Evolutionary conservation across 2,113 vertebrate genomes (phyloP), one percentile per base, ranked within the genome.

Genomic region (Cavia porcellus): DNA sequence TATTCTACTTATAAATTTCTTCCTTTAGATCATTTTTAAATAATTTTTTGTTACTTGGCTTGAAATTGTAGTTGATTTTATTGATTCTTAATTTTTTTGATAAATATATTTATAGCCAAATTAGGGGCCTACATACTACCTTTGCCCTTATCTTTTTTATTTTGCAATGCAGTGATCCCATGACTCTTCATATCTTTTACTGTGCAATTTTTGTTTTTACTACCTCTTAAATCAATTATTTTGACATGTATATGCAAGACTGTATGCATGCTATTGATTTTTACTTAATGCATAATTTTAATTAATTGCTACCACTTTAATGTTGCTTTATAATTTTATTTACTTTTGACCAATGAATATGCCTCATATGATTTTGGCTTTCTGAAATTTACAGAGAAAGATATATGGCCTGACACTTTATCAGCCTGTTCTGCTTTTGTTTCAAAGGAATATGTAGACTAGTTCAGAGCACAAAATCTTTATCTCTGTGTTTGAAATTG

Each of bases 21-120:
- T 38, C 75, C 20, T 38, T 62, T 32, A 50, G 17, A 28, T 52
- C 81, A 3, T 22, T 93, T 92, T 74, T n/a, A 9, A 64, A 75
- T 15, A n/a, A n/a, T 8, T 47, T 90, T 81, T 66, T 66, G 28
- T 66, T 30, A 19, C 11, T 82, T n/a, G 57, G 4, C 7, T 66
- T 77, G 66, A 88, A 88, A 64, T 47, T 88, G 50, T 91, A 91
- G 45, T 74, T 92, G 45, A 55, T 83, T 87, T 87, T 82, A 64
- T 86, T 91, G 70, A 10, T 45, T 82, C 14, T 88, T 92, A 52
- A 52, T 83, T 64, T 88, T 88, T 88, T n/a, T 55, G 62, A 61
- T 35, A 50, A 59, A 70, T 70, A 0, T 3, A 74, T 47, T 77
- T 68, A 47, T n/a, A 12, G 3, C 72, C 50, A 64, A 75, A 28